Conservation (phyloP, 2,888 invertebrate genomes). For the Hirtodrosophila duncani region DNA sequence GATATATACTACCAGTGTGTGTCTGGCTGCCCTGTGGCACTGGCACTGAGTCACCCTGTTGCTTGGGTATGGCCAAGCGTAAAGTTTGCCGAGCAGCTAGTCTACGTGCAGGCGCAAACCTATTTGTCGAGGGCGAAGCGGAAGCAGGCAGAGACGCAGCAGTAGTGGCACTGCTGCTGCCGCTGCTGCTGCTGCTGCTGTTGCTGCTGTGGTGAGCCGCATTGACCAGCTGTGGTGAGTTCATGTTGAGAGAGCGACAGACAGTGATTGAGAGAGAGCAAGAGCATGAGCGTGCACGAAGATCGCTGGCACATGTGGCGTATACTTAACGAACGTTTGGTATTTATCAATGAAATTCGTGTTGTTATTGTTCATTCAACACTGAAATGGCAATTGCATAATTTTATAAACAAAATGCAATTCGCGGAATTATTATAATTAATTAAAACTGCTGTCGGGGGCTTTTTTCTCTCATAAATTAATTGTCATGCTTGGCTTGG, state of each 20-base stretch:
- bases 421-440: slow-evolving; percentile 20
- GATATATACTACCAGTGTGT: slow-evolving; percentile 34
- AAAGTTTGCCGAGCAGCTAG: slow-evolving; percentile 77
- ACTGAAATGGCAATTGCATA: slow-evolving; percentile 43
- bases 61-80: slow-evolving; percentile 77
- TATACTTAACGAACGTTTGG: slow-evolving; percentile 28
- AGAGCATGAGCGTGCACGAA: not conserved
- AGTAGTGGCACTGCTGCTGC: slow-evolving; percentile 19
- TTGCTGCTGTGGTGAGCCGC: slow-evolving; percentile 29
- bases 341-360: slow-evolving; percentile 53
- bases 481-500: slow-evolving; percentile 19
- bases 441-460: slow-evolving; percentile 20
- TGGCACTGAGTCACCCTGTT: slow-evolving; percentile 65
- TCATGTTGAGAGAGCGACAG: slow-evolving; percentile 52
- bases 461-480: too few relatives aligned
- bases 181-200: slow-evolving; percentile 32
- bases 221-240: slow-evolving; percentile 65
- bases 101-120: slow-evolving; percentile 78
- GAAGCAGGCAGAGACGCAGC: slow-evolving; percentile 30
- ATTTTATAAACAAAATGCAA: slow-evolving; percentile 33
- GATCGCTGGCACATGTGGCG: slow-evolving; percentile 1
- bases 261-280: slow-evolving; percentile 7
- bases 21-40: slow-evolving; percentile 23
- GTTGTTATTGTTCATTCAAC: slow-evolving; percentile 17
- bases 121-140: slow-evolving; percentile 52